Percentiles rank a stretch among this genome's conserved stretches.
phyloP scores from a whole-genome alignment of 2,888 invertebrate species.

The Catocala nupta region DNA sequence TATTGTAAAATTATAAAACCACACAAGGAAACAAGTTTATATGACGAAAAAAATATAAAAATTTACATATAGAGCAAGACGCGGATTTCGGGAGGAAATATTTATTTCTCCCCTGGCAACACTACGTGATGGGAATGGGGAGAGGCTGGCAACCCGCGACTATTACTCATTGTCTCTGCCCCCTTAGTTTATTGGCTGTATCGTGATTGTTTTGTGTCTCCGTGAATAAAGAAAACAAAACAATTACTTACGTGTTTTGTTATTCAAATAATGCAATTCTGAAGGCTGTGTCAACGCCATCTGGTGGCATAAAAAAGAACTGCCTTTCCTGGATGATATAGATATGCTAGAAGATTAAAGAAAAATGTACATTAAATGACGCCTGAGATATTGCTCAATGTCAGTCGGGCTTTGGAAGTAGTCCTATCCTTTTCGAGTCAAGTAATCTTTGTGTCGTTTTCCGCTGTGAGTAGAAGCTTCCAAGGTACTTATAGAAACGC shows the following conservation, averaged over 20 bases:
- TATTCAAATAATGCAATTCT: neutral
- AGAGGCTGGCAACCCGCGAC: conserved; percentile 61
- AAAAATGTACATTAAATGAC: no score
- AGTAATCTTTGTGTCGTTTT: no score
- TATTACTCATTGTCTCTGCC: conserved; percentile 67
- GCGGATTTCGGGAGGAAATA: conserved; percentile 72
- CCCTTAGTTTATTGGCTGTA: conserved; percentile 55
- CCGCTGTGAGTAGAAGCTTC: no score
- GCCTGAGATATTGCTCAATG: no score
- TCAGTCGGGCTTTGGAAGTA: no score
- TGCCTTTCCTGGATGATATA: no score
- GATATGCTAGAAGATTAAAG: no score
- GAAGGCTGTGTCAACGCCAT: neutral
- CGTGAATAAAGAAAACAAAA: conserved; percentile 25
- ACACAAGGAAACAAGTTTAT: conserved; percentile 66
- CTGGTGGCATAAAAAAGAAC: neutral
- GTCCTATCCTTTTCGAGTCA: no score
- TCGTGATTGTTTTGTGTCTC: conserved; percentile 53
- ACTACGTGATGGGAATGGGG: conserved; percentile 77
- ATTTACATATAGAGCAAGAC: conserved; percentile 80
- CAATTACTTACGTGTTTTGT: neutral
- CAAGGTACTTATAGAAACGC: no score
- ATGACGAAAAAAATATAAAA: conserved; percentile 77
- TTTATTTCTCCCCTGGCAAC: conserved; percentile 82
- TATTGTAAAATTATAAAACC: conserved; percentile 76